Evolutionary conservation across 2,888 invertebrate species (phyloP).

Genomic region (Oxyteleia sp.): DNA sequence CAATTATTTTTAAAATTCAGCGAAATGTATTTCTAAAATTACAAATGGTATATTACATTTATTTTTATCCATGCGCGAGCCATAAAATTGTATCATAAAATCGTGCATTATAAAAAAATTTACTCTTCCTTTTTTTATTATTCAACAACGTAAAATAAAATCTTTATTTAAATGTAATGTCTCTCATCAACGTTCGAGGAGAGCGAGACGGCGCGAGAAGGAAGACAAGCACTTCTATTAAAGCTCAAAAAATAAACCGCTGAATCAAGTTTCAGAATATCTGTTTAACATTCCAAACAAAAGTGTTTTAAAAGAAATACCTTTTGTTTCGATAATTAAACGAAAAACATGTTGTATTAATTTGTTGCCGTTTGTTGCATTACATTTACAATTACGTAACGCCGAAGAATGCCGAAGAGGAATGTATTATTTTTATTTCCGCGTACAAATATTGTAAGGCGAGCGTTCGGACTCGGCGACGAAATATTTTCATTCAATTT

Average conservation of each 20-base stretch:
- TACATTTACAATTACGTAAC: conserved; percentile 56
- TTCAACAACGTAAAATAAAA: conserved; percentile 45
- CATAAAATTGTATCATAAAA: conserved; percentile 65
- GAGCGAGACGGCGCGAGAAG: neutral
- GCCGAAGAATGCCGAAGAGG: conserved; percentile 49
- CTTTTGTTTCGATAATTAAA: conserved; percentile 54
- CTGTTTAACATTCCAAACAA: conserved; percentile 53
- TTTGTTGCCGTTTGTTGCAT: conserved; percentile 43
- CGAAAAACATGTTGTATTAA: conserved; percentile 49
- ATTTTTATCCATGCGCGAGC: conserved; percentile 60
- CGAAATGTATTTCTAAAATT: conserved; percentile 66
- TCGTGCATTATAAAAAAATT: conserved; percentile 57
- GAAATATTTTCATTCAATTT: conserved; percentile 61
- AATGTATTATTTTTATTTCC: conserved; percentile 59
- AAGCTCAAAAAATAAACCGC: conserved; percentile 29
- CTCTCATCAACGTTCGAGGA: conserved; percentile 23
- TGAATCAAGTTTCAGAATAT: neutral
- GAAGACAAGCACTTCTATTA: conserved; percentile 34
- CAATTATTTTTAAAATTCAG: conserved; percentile 66
- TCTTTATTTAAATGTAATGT: conserved; percentile 55
- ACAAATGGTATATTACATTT: conserved; percentile 64
- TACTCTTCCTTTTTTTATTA: conserved; percentile 42
- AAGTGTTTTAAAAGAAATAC: conserved; percentile 23
- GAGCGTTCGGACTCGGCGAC: neutral
- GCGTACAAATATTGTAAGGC: conserved; percentile 40